Evolutionary conservation across 2,797 vertebrate species (phyloP).

Genomic region (Cossypha niveicapilla): DNA sequence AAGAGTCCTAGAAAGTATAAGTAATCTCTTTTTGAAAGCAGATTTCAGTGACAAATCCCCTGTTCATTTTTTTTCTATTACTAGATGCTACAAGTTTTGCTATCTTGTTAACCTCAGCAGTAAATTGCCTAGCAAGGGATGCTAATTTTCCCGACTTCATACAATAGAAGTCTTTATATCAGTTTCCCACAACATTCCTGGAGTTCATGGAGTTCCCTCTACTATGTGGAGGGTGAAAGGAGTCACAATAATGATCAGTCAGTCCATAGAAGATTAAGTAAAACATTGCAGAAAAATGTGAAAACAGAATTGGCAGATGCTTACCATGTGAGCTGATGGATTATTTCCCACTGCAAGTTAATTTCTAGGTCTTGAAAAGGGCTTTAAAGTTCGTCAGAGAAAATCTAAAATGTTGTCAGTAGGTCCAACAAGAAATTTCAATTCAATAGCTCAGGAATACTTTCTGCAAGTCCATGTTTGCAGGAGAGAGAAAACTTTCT

Average conservation of each 20-base stretch:
- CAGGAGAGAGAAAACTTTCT: background rate
- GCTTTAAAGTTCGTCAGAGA: background rate
- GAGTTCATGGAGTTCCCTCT: background rate
- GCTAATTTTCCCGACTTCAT: background rate
- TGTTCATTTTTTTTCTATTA: background rate
- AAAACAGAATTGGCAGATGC: background rate
- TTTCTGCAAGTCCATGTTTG: background rate
- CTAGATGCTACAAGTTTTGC: background rate
- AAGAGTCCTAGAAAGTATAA: background rate
- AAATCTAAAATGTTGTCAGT: background rate
- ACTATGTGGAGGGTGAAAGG: background rate
- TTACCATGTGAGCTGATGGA: background rate
- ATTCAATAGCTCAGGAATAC: background rate
- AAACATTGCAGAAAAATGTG: slow-evolving; percentile 8
- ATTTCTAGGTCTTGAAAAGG: background rate
- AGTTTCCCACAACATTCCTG: background rate
- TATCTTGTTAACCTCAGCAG: background rate
- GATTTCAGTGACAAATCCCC: background rate
- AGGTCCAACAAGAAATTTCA: background rate
- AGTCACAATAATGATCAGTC: background rate
- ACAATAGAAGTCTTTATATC: background rate
- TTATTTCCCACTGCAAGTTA: background rate
- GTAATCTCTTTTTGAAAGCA: background rate
- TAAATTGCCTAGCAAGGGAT: background rate
- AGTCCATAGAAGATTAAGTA: background rate